Evolutionary conservation across 2,888 invertebrate species (phyloP).

Genomic region (Melitaea athalia): DNA sequence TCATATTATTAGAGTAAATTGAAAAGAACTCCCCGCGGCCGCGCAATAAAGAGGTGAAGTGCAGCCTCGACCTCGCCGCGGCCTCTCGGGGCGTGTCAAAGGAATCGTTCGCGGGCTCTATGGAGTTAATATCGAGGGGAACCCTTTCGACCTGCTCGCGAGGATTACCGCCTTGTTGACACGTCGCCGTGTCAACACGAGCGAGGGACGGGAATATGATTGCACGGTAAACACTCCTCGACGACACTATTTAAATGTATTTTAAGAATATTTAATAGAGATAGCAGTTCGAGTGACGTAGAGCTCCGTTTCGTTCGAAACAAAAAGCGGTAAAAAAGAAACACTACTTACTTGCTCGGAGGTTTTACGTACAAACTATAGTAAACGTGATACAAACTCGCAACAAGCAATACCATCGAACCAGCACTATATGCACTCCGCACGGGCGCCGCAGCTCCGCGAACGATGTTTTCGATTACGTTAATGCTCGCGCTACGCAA

Average conservation of each 20-base stretch:
- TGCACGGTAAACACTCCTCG: conserved; percentile 20
- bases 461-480: conserved; percentile 21
- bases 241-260: background rate
- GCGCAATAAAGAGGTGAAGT: conserved; percentile 41
- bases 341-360: conserved; percentile 37
- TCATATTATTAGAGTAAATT: conserved; percentile 44
- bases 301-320: background rate
- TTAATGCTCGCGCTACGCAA: conserved; percentile 25
- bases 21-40: conserved; percentile 40
- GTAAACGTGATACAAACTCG: conserved; percentile 28
- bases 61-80: conserved; percentile 27
- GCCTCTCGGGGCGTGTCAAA: conserved; percentile 56
- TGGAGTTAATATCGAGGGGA: conserved; percentile 64
- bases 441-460: conserved; percentile 26
- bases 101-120: conserved; percentile 55
- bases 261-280: background rate
- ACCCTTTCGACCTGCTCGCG: conserved; percentile 41
- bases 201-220: conserved; percentile 28
- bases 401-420: conserved; percentile 24
- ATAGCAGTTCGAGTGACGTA: background rate
- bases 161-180: conserved; percentile 44
- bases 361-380: conserved; percentile 23
- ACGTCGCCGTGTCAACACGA: conserved; percentile 39
- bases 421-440: conserved; percentile 40
- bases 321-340: conserved; percentile 15